phyloP scores from a whole-genome alignment of 1,140 invertebrate genomes.

The Babylonia areolata region DNA sequence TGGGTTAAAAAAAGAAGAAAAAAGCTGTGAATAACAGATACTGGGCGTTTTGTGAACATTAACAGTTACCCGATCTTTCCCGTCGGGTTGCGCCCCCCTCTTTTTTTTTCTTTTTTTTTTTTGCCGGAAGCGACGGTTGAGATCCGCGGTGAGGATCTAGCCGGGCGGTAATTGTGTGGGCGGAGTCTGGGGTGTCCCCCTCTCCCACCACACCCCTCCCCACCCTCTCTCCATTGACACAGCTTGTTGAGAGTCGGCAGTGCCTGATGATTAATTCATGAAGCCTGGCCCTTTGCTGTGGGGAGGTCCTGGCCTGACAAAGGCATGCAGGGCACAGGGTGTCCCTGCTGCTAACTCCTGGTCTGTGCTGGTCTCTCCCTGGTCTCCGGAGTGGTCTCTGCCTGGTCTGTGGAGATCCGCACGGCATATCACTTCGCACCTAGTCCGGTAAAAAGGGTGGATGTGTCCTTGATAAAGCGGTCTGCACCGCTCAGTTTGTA shows the following conservation, averaged over 20 bases:
- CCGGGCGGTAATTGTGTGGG: neutral
- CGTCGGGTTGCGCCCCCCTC: neutral
- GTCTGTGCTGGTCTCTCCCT: no score
- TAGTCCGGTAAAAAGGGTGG: no score
- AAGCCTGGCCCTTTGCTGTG: neutral
- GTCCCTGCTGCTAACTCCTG: no score
- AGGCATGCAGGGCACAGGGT: no score
- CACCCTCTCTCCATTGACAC: neutral
- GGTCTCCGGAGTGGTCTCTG: neutral
- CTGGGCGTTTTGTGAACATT: constrained; percentile 1
- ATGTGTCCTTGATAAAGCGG: no score
- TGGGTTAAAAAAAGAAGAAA: neutral
- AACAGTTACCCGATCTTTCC: neutral
- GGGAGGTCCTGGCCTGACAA: no score
- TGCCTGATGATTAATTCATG: neutral
- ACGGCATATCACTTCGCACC: no score
- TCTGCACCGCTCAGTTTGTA: no score
- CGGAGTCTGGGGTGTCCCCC: neutral
- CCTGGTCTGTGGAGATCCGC: neutral
- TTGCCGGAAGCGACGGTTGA: neutral
- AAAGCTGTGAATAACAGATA: neutral
- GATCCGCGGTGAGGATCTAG: neutral
- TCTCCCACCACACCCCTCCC: no score
- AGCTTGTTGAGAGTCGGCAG: neutral
- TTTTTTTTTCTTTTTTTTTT: no score